These are phyloP conservation scores for Enchytraeus crypticus DNA, from an alignment of 2,888 invertebrate species.

Conservation along the genomic window DNA sequence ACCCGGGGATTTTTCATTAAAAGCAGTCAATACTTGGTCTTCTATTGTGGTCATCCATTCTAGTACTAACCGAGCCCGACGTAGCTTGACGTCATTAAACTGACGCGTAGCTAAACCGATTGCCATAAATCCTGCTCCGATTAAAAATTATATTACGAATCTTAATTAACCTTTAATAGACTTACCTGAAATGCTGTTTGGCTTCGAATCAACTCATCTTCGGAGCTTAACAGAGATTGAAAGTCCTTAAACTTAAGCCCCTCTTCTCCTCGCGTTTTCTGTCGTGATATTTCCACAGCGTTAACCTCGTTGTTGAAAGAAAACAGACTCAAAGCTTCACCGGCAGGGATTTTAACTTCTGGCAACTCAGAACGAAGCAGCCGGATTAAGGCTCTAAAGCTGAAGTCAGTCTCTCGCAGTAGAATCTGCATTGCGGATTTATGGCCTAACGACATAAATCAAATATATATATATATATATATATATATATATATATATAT, in stretches of 20 bases:
- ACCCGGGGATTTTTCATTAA: too few species aligned
- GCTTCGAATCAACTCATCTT: constrained; percentile 41
- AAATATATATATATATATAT: too few species aligned
- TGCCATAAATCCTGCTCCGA: too few species aligned
- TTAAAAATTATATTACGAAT: too few species aligned
- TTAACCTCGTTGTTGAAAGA: constrained; percentile 44
- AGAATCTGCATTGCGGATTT: constrained; percentile 39
- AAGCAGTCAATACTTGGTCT: too few species aligned
- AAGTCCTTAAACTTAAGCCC: constrained; percentile 44
- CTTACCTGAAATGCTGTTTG: constrained; percentile 46
- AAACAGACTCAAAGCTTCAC: constrained; percentile 43
- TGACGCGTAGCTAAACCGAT: too few species aligned
- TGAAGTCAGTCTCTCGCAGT: constrained; percentile 38
- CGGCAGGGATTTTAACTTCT: constrained; percentile 12
- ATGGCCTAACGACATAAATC: constrained; percentile 33
- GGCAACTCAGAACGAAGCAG: constrained; percentile 33
- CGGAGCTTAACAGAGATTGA: constrained; percentile 41
- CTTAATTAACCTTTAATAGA: too few species aligned
- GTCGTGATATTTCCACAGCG: too few species aligned
- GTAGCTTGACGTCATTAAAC: too few species aligned
- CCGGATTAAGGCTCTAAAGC: constrained; percentile 41
- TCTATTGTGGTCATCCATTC: too few species aligned
- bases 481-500: too few species aligned
- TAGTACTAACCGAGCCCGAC: too few species aligned
- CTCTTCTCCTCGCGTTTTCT: constrained; percentile 41